Percentiles rank a stretch among this genome's conserved stretches.
These are phyloP conservation scores for Myotis davidii DNA, from an alignment of 2,113 vertebrate species.

Conservation along the genomic window DNA sequence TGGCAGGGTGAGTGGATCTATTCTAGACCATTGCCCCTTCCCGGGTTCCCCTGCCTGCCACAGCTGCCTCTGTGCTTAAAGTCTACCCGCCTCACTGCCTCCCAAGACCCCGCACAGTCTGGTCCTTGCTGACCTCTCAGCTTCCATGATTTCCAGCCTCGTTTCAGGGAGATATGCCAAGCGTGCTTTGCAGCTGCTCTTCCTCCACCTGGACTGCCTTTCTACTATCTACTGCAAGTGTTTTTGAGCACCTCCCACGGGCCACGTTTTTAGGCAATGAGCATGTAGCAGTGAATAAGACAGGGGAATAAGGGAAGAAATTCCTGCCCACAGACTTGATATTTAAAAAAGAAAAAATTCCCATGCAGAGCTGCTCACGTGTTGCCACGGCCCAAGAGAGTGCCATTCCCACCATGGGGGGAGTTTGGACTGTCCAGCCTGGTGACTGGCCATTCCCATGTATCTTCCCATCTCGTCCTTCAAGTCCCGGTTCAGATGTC, in stretches of 20 bases:
- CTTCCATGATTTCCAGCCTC: neutral
- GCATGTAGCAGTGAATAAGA: neutral
- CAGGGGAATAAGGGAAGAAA: neutral
- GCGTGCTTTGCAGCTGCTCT: neutral
- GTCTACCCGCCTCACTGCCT: neutral
- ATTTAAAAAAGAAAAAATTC: neutral
- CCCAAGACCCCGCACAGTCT: neutral
- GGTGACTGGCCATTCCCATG: neutral
- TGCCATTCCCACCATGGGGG: neutral
- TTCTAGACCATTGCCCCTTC: neutral
- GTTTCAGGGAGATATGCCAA: neutral
- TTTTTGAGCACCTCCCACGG: neutral
- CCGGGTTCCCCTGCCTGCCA: neutral
- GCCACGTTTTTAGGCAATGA: neutral
- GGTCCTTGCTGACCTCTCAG: neutral
- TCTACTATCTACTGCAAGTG: neutral
- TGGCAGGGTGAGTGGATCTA: conserved; percentile 89
- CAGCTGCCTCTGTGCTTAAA: neutral
- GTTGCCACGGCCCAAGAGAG: neutral
- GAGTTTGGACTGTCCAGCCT: neutral
- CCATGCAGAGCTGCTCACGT: neutral
- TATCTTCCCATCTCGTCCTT: neutral
- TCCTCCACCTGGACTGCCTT: neutral
- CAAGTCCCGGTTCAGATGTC: neutral
- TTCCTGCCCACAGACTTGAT: neutral